Percentiles rank a stretch among this genome's conserved stretches.
These are phyloP conservation scores for Monomorium pharaonis DNA, from an alignment of 1,140 invertebrate species.

Conservation along the genomic window DNA sequence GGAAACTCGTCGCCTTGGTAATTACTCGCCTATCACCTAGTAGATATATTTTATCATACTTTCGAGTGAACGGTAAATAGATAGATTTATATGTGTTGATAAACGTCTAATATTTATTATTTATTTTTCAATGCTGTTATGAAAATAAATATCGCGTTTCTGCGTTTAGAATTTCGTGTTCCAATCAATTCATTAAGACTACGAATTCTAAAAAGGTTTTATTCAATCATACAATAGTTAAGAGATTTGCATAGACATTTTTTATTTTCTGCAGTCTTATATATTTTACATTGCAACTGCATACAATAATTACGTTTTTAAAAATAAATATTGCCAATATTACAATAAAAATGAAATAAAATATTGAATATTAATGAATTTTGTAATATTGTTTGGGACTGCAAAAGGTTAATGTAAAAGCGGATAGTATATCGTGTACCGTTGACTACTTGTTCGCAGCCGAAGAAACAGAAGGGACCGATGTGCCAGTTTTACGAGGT, in stretches of 20 bases:
- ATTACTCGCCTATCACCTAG: slow-evolving; percentile 75
- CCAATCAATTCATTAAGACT: neutral
- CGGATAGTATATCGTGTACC: slow-evolving; percentile 1
- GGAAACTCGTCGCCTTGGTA: slow-evolving; percentile 86
- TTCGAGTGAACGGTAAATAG: neutral
- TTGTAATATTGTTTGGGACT: neutral
- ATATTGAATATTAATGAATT: neutral
- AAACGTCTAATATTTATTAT: slow-evolving; percentile 31
- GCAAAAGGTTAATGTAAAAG: neutral
- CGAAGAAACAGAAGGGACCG: slow-evolving; percentile 81
- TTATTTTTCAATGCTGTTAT: neutral
- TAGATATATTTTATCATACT: slow-evolving; percentile 62
- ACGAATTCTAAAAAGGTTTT: neutral
- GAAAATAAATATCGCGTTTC: no score
- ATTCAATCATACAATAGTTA: neutral
- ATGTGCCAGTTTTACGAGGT: slow-evolving; percentile 86
- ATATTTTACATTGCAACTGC: neutral
- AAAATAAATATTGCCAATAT: neutral
- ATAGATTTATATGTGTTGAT: slow-evolving; percentile 43
- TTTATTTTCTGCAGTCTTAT: neutral
- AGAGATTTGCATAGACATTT: neutral
- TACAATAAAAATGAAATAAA: neutral
- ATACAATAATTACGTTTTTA: neutral
- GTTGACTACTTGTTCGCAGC: slow-evolving; percentile 70
- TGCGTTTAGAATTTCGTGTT: neutral